Percentiles rank a stretch among this genome's conserved stretches.
phyloP scores from a whole-genome alignment of 2,113 vertebrate genomes.

The Gasterosteus nipponicus region DNA sequence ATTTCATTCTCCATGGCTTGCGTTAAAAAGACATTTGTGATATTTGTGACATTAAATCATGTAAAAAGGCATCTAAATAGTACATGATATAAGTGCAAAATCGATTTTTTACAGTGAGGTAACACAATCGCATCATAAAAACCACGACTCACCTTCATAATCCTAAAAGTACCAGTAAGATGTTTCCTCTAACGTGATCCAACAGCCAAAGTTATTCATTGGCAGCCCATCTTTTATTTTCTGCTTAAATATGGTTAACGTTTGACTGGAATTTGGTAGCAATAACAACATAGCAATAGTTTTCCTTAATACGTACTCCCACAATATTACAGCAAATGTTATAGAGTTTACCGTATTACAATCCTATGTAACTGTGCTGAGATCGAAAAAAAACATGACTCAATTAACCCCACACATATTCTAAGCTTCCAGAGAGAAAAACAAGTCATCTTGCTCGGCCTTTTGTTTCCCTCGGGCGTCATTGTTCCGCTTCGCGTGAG shows the following conservation, averaged over 20 bases:
- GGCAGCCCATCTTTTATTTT: constrained; percentile 21
- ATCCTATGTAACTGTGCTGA: constrained; percentile 47
- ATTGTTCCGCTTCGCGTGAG: constrained; percentile 12
- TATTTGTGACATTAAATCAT: constrained; percentile 58
- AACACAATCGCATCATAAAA: constrained; percentile 72
- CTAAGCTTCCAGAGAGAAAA: constrained; percentile 52
- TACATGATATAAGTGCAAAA: constrained; percentile 81
- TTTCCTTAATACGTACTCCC: constrained; percentile 22
- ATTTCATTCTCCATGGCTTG: constrained; percentile 45
- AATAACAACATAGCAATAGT: constrained; percentile 40
- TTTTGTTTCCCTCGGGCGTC: constrained; percentile 27
- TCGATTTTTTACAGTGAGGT: constrained; percentile 78
- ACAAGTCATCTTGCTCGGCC: constrained; percentile 43
- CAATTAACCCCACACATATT: constrained; percentile 37
- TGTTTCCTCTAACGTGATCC: constrained; percentile 39
- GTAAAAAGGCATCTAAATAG: constrained; percentile 75
- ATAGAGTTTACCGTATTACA: constrained; percentile 38
- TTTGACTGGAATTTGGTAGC: constrained; percentile 37
- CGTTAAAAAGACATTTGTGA: constrained; percentile 61
- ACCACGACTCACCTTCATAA: constrained; percentile 49
- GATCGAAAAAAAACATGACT: constrained; percentile 53
- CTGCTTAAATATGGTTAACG: constrained; percentile 49
- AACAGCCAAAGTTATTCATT: constrained; percentile 34
- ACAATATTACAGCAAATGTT: constrained; percentile 40
- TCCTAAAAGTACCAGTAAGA: constrained; percentile 56